Evolutionary conservation across 2,113 vertebrate species (phyloP).

Genomic region (Natator depressus): DNA sequence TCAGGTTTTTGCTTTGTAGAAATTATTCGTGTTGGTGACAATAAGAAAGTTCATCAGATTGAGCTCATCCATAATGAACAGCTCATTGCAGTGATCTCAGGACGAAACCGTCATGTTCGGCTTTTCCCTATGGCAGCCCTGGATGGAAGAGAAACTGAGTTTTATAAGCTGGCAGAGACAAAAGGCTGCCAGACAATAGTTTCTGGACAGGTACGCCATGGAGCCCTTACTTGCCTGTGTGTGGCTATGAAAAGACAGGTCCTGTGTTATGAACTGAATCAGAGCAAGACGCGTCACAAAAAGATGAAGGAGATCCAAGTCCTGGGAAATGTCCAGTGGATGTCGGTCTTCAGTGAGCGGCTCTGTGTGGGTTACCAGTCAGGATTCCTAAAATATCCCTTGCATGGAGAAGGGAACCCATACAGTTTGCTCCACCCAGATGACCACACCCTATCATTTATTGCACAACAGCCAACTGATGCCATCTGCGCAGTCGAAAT

Average conservation of each 20-base stretch:
- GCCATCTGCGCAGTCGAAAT: conserved; percentile 97
- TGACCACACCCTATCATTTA: conserved; percentile 95
- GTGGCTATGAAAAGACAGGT: conserved; percentile 97
- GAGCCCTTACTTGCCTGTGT: conserved; percentile 91
- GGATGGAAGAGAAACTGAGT: conserved; percentile 93
- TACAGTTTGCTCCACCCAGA: conserved; percentile 91
- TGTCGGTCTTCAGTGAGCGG: conserved; percentile 93
- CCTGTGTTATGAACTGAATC: conserved; percentile 95
- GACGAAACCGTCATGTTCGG: conserved; percentile 96
- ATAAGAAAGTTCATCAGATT: conserved; percentile 97
- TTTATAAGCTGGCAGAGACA: conserved; percentile 93
- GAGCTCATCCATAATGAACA: conserved; percentile 93
- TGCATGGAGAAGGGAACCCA: conserved; percentile 86
- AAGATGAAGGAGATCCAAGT: conserved; percentile 94
- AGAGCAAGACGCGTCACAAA: conserved; percentile 92
- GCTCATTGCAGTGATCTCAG: conserved; percentile 95
- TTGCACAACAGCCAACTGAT: conserved; percentile 90
- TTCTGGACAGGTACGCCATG: conserved; percentile 87
- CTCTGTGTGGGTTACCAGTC: conserved; percentile 95
- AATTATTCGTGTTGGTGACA: conserved; percentile 96
- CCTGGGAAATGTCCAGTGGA: conserved; percentile 93
- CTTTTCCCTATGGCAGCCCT: conserved; percentile 91
- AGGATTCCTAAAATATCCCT: conserved; percentile 91
- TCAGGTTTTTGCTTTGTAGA: conserved; percentile 78
- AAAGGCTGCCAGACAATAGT: conserved; percentile 93